A percentile compares a stretch with the other conserved stretches of the same genome.
Evolutionary conservation across 1,140 invertebrate species (phyloP).

Genomic region (Leptoteleia sp.): DNA sequence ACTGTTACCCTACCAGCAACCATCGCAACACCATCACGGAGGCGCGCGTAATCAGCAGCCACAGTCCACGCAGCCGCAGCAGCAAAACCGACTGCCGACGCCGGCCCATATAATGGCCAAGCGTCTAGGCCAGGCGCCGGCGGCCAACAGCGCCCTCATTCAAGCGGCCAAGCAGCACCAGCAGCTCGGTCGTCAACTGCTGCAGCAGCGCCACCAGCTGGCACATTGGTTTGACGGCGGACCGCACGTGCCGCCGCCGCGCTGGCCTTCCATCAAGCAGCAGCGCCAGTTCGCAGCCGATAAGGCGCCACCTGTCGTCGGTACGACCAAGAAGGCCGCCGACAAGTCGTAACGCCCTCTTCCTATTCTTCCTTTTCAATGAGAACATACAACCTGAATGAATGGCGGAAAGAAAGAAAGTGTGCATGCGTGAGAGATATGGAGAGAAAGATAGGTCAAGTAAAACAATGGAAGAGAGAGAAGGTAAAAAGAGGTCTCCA

Average conservation of each 20-base stretch:
- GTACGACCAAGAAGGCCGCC: constrained; percentile 55
- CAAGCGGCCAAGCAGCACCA: constrained; percentile 51
- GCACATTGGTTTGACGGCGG: constrained; percentile 63
- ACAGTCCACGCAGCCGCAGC: too few relatives aligned
- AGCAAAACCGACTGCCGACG: constrained; percentile 14
- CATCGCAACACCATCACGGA: constrained; percentile 35
- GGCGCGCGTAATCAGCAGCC: constrained; percentile 1
- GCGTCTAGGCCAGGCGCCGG: constrained; percentile 34
- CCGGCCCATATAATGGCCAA: constrained; percentile 54
- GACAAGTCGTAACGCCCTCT: constrained; percentile 64
- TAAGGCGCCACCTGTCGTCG: constrained; percentile 51
- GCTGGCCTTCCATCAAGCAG: constrained; percentile 64
- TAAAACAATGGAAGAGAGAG: not conserved
- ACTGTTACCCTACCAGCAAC: constrained; percentile 44
- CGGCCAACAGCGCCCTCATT: constrained; percentile 34
- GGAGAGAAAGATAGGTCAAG: not conserved
- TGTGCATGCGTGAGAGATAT: not conserved
- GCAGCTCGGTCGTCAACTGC: constrained; percentile 53
- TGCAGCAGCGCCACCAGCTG: constrained; percentile 49
- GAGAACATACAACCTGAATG: constrained; percentile 1
- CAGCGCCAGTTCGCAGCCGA: constrained; percentile 67
- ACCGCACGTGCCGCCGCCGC: constrained; percentile 51
- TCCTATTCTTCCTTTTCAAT: constrained; percentile 37
- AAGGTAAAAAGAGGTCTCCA: not conserved
- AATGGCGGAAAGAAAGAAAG: constrained; percentile 7